These are phyloP conservation scores for Bombylius discolor DNA, from an alignment of 2,888 invertebrate genomes.

Conservation along the genomic window DNA sequence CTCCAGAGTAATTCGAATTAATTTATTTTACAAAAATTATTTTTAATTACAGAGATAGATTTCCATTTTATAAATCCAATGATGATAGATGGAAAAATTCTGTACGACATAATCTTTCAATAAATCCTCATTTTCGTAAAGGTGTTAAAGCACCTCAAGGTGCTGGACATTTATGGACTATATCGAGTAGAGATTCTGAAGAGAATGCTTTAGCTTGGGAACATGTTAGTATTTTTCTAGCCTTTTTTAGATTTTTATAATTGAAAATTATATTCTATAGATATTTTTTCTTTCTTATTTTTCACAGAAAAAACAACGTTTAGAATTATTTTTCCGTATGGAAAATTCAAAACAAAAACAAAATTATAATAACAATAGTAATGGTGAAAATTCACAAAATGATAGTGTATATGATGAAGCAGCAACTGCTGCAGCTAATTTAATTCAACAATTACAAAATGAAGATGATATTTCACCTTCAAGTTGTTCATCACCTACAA, in stretches of 20 bases:
- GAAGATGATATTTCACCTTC: constrained; percentile 10
- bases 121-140: constrained; percentile 83
- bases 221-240: constrained; percentile 35
- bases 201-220: constrained; percentile 43
- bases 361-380: constrained; percentile 13
- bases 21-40: too few relatives aligned
- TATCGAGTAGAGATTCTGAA: constrained; percentile 53
- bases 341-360: constrained; percentile 31
- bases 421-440: constrained; percentile 30
- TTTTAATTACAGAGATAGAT: constrained; percentile 52
- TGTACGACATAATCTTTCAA: constrained; percentile 78
- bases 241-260: neutral
- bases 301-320: constrained; percentile 41
- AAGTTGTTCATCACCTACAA: neutral
- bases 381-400: constrained; percentile 17
- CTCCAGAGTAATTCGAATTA: neutral
- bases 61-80: constrained; percentile 77
- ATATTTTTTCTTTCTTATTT: neutral
- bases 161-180: constrained; percentile 81
- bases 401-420: constrained; percentile 29
- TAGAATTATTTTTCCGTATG: constrained; percentile 42
- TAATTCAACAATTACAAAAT: constrained; percentile 29
- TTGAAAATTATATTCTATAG: neutral
- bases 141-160: constrained; percentile 76
- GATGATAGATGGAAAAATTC: constrained; percentile 91